These are phyloP conservation scores for Diarsia dahlii DNA, from an alignment of 2,888 invertebrate genomes.

Conservation along the genomic window DNA sequence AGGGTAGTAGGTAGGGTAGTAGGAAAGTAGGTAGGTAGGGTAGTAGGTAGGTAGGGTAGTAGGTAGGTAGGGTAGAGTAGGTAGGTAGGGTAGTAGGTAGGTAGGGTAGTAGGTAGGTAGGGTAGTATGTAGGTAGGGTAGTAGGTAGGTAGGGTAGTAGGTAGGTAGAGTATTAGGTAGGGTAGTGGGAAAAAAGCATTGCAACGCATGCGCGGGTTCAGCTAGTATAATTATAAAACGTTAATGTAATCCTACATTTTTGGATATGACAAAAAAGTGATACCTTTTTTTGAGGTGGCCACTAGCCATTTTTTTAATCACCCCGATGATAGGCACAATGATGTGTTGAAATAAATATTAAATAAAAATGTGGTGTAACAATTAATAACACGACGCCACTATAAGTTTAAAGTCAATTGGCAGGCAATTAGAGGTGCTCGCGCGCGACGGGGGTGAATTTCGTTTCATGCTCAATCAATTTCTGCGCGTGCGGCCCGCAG, in stretches of 20 bases:
- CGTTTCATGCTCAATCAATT: constrained; percentile 90
- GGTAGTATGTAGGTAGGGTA: too few species aligned
- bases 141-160: too few species aligned
- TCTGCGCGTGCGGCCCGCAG: constrained; percentile 88
- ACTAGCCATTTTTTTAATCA: background rate
- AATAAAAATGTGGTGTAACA: constrained; percentile 68
- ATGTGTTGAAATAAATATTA: constrained; percentile 58
- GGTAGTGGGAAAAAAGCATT: too few species aligned
- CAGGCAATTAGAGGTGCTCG: constrained; percentile 84
- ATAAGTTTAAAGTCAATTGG: constrained; percentile 83
- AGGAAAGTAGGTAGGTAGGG: too few species aligned
- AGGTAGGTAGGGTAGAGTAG: too few species aligned
- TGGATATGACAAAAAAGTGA: background rate
- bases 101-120: too few species aligned
- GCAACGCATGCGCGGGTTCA: too few species aligned
- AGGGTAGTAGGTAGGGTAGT: too few species aligned
- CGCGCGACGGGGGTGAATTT: constrained; percentile 88
- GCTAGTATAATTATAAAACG: too few species aligned
- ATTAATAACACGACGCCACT: constrained; percentile 76
- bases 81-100: too few species aligned
- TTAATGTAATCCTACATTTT: background rate
- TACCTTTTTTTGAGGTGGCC: background rate
- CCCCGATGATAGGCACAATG: constrained; percentile 33
- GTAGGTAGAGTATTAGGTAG: too few species aligned
- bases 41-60: too few species aligned